Percentiles rank a stretch among this genome's conserved stretches.
These are phyloP conservation scores for Tetragnatha versicolor DNA, from an alignment of 1,140 invertebrate species.

Conservation along the genomic window DNA sequence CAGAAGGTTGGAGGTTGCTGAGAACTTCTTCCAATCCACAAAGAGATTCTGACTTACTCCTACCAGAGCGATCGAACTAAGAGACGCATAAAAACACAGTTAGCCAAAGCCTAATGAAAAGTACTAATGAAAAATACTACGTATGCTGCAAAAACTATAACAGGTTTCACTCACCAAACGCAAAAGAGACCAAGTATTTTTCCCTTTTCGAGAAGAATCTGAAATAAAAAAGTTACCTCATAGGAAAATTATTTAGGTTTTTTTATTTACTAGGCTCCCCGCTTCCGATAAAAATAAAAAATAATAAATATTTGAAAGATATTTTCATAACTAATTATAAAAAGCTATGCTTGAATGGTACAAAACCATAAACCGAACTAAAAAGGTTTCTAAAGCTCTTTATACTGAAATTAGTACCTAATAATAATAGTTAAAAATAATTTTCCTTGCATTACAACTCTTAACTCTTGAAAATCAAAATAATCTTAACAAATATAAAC, in stretches of 20 bases:
- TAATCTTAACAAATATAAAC: no score
- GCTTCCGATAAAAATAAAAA: no score
- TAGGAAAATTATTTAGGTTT: not conserved
- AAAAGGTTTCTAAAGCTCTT: no score
- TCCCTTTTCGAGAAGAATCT: conserved; percentile 64
- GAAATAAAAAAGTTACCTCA: conserved; percentile 3
- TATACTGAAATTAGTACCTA: no score
- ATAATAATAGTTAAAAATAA: no score
- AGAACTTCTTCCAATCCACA: conserved; percentile 69
- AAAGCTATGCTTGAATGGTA: no score
- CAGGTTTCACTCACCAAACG: conserved; percentile 63
- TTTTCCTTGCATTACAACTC: no score
- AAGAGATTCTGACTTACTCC: conserved; percentile 67
- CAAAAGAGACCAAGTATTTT: conserved; percentile 69
- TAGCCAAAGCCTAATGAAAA: not conserved
- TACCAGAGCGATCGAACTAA: conserved; percentile 69
- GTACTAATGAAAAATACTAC: not conserved
- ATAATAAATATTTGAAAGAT: no score
- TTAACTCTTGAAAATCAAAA: no score
- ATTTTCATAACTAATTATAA: no score
- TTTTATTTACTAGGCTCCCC: no score
- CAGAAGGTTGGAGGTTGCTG: conserved; percentile 67
- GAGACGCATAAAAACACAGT: not conserved
- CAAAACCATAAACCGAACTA: no score
- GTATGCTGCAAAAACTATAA: not conserved